phyloP scores from a whole-genome alignment of 2,113 vertebrate genomes.

The Hepsetus odoe region DNA sequence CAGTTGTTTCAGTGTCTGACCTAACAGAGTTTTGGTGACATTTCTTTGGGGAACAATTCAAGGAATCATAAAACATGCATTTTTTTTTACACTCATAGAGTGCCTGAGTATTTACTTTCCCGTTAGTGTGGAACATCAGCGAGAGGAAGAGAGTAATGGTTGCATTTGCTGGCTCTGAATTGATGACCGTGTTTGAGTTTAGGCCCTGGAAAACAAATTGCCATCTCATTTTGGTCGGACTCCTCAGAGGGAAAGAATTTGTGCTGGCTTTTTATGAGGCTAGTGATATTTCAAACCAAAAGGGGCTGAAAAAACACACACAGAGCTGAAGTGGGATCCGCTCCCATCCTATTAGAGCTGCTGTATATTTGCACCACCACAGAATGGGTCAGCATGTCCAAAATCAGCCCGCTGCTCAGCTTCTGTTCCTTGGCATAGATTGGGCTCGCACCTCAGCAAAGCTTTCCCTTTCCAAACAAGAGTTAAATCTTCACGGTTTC shows the following conservation, averaged over 20 bases:
- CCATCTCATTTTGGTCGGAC: conserved; percentile 38
- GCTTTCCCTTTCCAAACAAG: neutral
- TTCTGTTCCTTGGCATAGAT: neutral
- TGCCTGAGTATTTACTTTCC: neutral
- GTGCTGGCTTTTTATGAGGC: neutral
- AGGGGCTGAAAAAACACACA: neutral
- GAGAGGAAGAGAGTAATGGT: conserved; percentile 32
- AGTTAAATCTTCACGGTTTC: conserved; percentile 10
- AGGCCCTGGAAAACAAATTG: conserved; percentile 39
- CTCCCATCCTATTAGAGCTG: conserved; percentile 11
- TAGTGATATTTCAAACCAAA: conserved; percentile 32
- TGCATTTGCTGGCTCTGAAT: conserved; percentile 31
- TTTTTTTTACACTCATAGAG: neutral
- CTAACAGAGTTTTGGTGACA: neutral
- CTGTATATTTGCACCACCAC: neutral
- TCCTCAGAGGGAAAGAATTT: conserved; percentile 40
- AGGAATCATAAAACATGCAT: too few species aligned
- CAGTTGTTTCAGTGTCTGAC: neutral
- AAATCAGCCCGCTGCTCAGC: neutral
- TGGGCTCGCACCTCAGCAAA: neutral
- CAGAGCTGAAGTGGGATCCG: neutral
- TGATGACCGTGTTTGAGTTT: conserved; percentile 42
- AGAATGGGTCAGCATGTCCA: conserved; percentile 11
- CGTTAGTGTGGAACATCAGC: conserved; percentile 12
- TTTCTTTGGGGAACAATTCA: too few species aligned